phyloP scores from a whole-genome alignment of 2,797 vertebrate genomes.

The Schizopygopsis pylzovi region DNA sequence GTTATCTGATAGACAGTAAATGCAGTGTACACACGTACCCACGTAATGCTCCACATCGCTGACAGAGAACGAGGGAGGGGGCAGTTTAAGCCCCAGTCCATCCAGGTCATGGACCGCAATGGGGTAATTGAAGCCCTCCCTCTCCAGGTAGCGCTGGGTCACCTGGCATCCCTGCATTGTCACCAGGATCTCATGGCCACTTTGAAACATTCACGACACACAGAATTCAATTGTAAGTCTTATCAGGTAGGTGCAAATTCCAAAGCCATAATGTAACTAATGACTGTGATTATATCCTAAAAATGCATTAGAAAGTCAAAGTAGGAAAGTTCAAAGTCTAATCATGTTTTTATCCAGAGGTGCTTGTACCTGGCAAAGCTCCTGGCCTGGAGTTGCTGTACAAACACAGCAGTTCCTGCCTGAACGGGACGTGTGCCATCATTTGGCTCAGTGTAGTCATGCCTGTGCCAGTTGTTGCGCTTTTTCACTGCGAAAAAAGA shows the following conservation, averaged over 20 bases:
- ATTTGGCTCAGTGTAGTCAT: slow-evolving; percentile 95
- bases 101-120: slow-evolving; percentile 90
- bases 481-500: slow-evolving; percentile 86
- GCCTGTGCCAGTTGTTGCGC: slow-evolving; percentile 96
- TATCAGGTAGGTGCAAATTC: neutral
- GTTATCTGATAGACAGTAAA: slow-evolving; percentile 22
- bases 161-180: slow-evolving; percentile 92
- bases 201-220: slow-evolving; percentile 61
- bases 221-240: neutral
- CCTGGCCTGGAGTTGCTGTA: slow-evolving; percentile 87
- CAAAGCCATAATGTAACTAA: neutral
- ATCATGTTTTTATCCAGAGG: neutral
- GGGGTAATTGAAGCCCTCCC: slow-evolving; percentile 91
- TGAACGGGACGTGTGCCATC: slow-evolving; percentile 91
- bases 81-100: slow-evolving; percentile 92
- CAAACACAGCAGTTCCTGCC: slow-evolving; percentile 91
- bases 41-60: slow-evolving; percentile 95
- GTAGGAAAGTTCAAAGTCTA: neutral
- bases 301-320: neutral
- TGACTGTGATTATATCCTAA: neutral
- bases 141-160: slow-evolving; percentile 92
- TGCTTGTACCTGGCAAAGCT: slow-evolving; percentile 85
- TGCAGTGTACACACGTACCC: slow-evolving; percentile 74
- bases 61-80: slow-evolving; percentile 88
- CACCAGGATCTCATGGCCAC: slow-evolving; percentile 90